Base-by-base conservation (phyloP, 1,140 invertebrate genomes). In the Portunus trituberculatus region DNA sequence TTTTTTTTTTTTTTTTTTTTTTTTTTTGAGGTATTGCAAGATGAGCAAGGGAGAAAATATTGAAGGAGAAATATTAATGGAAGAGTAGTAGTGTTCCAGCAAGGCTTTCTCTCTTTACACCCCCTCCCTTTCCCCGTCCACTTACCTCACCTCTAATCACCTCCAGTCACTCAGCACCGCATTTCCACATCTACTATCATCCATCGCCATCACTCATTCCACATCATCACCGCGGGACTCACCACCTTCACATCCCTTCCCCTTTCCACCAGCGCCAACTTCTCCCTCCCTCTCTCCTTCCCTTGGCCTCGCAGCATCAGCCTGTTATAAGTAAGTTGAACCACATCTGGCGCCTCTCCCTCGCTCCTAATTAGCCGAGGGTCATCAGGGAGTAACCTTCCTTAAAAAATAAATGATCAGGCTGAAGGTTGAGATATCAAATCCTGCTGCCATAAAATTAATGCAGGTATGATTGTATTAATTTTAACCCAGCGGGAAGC, bases 381-480 rank as follows among this genome's bases (percentile, higher is more conserved):
- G 6, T 39, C 39, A 39, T 39, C 39, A 39, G 39, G 39, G 39
- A 39, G 39, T 1, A 39, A 39, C 52, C 12, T 59, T 59, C 10
- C 52, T 12, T 59, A 59, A 20, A 59, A 39, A 39, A 39, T 39
- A 39, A 59, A 59, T 16, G 20, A 59, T 16, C 20, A 76, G 67
- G 20, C 25, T 76, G 20, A n/a, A 8, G 20, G 67, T 76, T 76
- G 67, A 76, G 67, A 76, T 76, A 76, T 76, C 67, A 76, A 76
- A 20, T 59, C 8, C 20, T 20, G 67, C 20, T 76, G 10, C 20
- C n/a, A 76, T 76, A 25, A 76, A 76, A 76, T 76, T 76, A 76
- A 76, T 76, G 67, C 67, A 76, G 16, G 67, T n/a, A 25, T 76
- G 67, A 76, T 76, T 76, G 67, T 76, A 76, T n/a, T 76, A 76